phyloP scores from a whole-genome alignment of 2,888 invertebrate species.

The Lasioglossum lativentre region DNA sequence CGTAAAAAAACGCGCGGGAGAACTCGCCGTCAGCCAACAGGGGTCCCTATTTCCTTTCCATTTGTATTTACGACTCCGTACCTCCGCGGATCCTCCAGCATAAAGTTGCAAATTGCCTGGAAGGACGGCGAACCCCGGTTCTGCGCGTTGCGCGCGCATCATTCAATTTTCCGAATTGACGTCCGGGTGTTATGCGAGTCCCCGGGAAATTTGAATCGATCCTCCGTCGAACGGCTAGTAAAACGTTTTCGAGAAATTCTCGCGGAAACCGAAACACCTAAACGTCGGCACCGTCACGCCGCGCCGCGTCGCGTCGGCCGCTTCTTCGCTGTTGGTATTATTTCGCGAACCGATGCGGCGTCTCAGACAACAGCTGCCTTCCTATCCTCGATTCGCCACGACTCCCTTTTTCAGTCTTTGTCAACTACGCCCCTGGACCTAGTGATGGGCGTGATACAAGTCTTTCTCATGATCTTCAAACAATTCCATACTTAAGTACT shows the following conservation, averaged over 20 bases:
- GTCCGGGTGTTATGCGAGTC: constrained; percentile 2
- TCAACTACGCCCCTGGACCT: too few species aligned
- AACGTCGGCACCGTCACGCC: not conserved
- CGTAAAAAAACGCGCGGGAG: not conserved
- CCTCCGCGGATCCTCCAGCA: constrained; percentile 51
- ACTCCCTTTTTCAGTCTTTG: too few species aligned
- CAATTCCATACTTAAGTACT: too few species aligned
- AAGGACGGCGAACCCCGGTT: constrained; percentile 32
- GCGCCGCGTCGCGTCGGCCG: too few species aligned
- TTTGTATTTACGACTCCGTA: constrained; percentile 77
- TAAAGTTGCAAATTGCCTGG: constrained; percentile 63
- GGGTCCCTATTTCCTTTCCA: constrained; percentile 75
- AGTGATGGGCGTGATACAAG: too few species aligned
- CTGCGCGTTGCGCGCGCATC: constrained; percentile 2
- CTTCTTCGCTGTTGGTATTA: not conserved
- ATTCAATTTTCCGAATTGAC: constrained; percentile 25
- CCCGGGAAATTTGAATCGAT: constrained; percentile 18
- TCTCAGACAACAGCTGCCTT: not conserved
- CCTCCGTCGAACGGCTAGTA: not conserved
- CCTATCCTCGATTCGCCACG: too few species aligned
- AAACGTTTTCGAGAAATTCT: not conserved
- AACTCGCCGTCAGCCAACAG: constrained; percentile 8
- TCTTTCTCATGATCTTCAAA: too few species aligned
- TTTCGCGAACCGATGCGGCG: too few species aligned
- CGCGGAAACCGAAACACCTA: not conserved